Percentiles rank a stretch among this genome's conserved stretches.
Evolutionary conservation across 2,113 vertebrate genomes (phyloP).

Genomic region (Tauraco erythrolophus): DNA sequence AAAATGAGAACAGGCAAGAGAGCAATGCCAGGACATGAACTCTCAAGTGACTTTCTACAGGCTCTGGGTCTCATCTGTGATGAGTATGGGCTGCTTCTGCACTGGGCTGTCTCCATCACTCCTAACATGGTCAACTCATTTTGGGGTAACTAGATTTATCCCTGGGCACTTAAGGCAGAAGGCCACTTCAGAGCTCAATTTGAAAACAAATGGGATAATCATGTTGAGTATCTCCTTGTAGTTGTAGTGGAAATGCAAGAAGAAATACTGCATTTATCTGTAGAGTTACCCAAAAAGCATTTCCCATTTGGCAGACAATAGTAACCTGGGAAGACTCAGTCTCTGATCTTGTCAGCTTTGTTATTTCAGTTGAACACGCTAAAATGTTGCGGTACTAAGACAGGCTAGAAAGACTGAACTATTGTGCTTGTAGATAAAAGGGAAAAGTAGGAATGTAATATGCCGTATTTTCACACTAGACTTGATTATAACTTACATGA

Average conservation of each 20-base stretch:
- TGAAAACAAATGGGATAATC: background rate
- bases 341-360: background rate
- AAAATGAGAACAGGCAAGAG: background rate
- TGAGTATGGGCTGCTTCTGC: background rate
- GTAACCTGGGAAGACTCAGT: background rate
- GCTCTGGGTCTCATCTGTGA: background rate
- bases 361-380: background rate
- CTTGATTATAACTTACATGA: background rate
- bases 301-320: background rate
- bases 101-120: background rate
- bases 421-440: background rate
- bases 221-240: background rate
- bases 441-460: background rate
- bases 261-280: background rate
- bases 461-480: background rate
- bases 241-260: background rate
- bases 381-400: background rate
- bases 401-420: background rate
- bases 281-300: background rate
- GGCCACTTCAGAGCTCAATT: background rate
- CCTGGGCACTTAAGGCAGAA: background rate
- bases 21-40: background rate
- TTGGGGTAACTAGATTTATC: background rate
- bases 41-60: background rate
- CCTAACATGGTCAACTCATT: background rate